These are phyloP conservation scores for Scleropages formosus DNA, from an alignment of 2,797 vertebrate genomes.

Conservation along the genomic window DNA sequence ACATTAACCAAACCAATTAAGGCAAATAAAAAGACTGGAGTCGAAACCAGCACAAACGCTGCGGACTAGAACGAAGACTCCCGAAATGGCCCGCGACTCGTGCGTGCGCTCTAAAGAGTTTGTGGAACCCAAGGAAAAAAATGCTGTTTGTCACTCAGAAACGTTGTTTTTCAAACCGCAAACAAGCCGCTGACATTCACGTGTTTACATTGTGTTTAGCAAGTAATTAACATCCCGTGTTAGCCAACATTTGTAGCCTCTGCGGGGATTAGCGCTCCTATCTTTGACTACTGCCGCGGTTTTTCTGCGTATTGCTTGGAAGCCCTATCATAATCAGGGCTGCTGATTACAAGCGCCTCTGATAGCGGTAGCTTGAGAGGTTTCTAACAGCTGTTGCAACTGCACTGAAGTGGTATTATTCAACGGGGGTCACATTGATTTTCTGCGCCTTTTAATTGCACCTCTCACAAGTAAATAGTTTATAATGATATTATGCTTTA, in stretches of 20 bases:
- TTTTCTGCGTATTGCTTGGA: neutral
- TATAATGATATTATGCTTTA: conserved; percentile 17
- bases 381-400: conserved; percentile 13
- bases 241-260: conserved; percentile 9
- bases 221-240: neutral
- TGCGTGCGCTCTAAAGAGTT: too few relatives aligned
- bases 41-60: neutral
- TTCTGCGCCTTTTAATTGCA: conserved; percentile 1
- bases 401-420: neutral
- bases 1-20: neutral
- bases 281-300: neutral
- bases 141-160: too few relatives aligned
- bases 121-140: too few relatives aligned
- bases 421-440: too few relatives aligned
- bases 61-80: too few relatives aligned
- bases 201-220: neutral
- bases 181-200: neutral
- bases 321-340: conserved; percentile 21
- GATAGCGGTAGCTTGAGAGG: too few relatives aligned
- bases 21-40: neutral
- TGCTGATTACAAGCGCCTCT: neutral
- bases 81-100: too few relatives aligned
- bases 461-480: conserved; percentile 7
- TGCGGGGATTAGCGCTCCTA: neutral
- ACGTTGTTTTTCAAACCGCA: too few relatives aligned